Conservation (phyloP, 2,797 vertebrate species). For the Semotilus atromaculatus region DNA sequence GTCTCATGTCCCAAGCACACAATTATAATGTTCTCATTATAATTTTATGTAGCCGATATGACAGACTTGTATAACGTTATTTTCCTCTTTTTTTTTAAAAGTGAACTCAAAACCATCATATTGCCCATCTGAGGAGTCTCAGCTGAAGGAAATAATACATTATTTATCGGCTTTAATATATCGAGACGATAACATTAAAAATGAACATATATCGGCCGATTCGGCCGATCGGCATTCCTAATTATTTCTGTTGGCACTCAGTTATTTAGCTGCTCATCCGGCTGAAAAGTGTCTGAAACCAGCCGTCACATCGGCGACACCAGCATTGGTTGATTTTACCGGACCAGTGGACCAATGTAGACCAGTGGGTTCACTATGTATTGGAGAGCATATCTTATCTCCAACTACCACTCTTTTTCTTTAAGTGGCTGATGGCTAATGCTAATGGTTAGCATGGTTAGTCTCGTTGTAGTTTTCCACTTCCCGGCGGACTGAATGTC, state of each 20-base stretch:
- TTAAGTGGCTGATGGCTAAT: slow-evolving; percentile 17
- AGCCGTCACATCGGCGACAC: not conserved
- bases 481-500: slow-evolving; percentile 9
- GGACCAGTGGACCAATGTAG: too few species aligned
- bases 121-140: accelerated
- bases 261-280: not conserved
- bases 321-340: not conserved
- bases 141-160: not conserved
- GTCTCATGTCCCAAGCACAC: too few species aligned
- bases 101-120: too few species aligned
- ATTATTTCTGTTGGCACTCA: not conserved
- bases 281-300: not conserved
- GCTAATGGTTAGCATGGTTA: slow-evolving; percentile 18
- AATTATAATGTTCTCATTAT: too few species aligned
- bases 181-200: too few species aligned
- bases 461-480: slow-evolving; percentile 10
- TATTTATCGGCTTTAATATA: too few species aligned
- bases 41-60: too few species aligned
- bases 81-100: too few species aligned
- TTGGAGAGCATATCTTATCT: not conserved
- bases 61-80: too few species aligned
- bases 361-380: not conserved
- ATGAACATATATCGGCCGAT: too few species aligned
- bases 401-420: not conserved
- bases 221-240: too few species aligned